Evolutionary conservation across 2,113 vertebrate genomes (phyloP), one percentile per base, ranked within the genome.

Genomic region (Rhadina sibilatrix): DNA sequence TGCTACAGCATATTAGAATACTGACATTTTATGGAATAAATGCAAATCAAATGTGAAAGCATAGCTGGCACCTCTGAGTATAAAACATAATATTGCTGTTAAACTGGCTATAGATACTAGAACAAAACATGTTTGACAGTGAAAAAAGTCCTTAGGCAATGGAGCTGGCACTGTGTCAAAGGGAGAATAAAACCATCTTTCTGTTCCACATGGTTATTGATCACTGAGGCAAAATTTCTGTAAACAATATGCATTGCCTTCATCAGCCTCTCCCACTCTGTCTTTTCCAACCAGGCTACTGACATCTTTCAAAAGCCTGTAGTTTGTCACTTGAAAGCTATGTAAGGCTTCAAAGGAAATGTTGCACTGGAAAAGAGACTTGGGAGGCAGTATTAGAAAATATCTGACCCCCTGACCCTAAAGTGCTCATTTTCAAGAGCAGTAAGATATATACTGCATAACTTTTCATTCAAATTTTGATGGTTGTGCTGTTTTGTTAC

Each of bases 161-260:
- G 18, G 82, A 92, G 44, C 87, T 91, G 91, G 54, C 70, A 90
- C 83, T 83, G 38, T 79, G 88, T 97, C 89, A 96, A 95, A 96
- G 31, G 46, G 70, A 95, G 68, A 97, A 95, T 94, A 84, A 97
- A 97, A 94, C 61, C 60, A 72, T 94, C 83, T 97, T 97, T 97
- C 85, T 60, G 69, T 94, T 96, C 87, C 84, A 47, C 69, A 42
- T 83, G 37, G 90, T 83, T 96, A 96, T 97, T 97, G 97, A 97
- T 97, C 93, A 93, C 59, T 64, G 69, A 95, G 60, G 74, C 30
- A 90, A 95, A 97, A 97, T 87, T 94, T 96, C 81, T 95, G 90
- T 90, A 92, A 97, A 96, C 78, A 97, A 96, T 96, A 79, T 97
- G n/a, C 38, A 94, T 47, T 86, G 83, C 92, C 35, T 87, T 56